Conservation (phyloP, 2,113 vertebrate genomes). For the Gambusia holbrooki region DNA sequence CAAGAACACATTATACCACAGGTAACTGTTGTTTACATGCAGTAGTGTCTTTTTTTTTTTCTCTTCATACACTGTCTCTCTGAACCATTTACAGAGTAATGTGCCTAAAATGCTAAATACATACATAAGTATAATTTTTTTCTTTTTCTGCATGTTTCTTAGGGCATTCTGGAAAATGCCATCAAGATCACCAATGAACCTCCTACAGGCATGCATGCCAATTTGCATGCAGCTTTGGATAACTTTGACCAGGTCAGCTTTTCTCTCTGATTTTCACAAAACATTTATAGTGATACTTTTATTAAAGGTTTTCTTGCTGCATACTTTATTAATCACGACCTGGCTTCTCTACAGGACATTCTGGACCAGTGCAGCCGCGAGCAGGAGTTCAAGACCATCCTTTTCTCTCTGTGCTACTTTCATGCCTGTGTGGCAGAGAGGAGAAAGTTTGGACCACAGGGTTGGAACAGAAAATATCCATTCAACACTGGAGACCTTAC, state of each 20-base stretch:
- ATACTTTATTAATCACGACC: not conserved
- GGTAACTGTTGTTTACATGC: conserved; percentile 36
- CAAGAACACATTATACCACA: conserved; percentile 82
- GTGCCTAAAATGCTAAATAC: not conserved
- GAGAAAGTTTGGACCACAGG: conserved; percentile 84
- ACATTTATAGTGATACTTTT: not conserved
- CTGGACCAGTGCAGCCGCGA: conserved; percentile 83
- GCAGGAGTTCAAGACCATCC: conserved; percentile 87
- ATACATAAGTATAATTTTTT: not conserved
- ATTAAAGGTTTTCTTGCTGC: not conserved
- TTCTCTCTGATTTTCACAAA: not conserved
- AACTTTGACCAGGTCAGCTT: conserved; percentile 82
- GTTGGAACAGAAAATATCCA: conserved; percentile 86
- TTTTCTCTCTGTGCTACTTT: conserved; percentile 86
- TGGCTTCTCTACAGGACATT: conserved; percentile 72
- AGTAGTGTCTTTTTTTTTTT: not conserved
- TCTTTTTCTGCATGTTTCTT: not conserved
- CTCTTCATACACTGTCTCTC: not conserved
- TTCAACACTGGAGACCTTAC: conserved; percentile 86
- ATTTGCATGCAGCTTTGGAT: conserved; percentile 78
- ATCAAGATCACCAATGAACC: conserved; percentile 86
- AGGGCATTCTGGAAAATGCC: conserved; percentile 83
- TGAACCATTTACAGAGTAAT: not conserved
- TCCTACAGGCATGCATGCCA: conserved; percentile 82
- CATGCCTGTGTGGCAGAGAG: conserved; percentile 84